Base-by-base conservation (phyloP, 2,888 invertebrate species). In the Galerucella nymphaeae region DNA sequence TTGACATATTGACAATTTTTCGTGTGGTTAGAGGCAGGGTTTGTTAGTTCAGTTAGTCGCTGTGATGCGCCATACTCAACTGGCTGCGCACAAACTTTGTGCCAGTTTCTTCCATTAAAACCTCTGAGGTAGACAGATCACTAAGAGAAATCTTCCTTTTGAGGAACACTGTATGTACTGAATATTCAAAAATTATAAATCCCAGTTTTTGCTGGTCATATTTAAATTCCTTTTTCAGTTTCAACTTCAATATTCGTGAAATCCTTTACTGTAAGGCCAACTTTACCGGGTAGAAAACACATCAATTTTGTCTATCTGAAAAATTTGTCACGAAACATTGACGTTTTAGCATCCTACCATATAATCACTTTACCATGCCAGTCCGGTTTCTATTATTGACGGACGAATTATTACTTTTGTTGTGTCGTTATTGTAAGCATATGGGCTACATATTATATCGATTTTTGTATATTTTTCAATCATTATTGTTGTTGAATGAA, bases 321-420 rank as follows among this genome's bases (percentile, higher is more conserved):
- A 69, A 73, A 70, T 70, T 61, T 73, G 70, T 73, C 70, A 70
- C 69, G 66, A 62, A 70, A 73, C 50, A 57, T 4, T 66, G 69
- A 70, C 59, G 50, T 50, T 50, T 63, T 62, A 66, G 66, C 69
- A 70, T 66, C 73, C 73, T 59, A 67, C 67, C 59, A 59, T 67
- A 48, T 59, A 67, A 59, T 67, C 59, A 59, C 48, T 42, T 67
- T 67, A 59, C 45, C 30, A 48, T 48, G 20, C 67, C n/a, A 48
- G n/a, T 48, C 58, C 23, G 58, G 30, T 38, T 59, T 67, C 45
- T 41, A 59, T 67, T 41, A 59, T 67, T 67, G 59, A 67, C 45
- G 50, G 58, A 67, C 59, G 45, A 67, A 67, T 58, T 67, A 67
- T 59, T 67, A 67, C 59, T 59, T 67, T 58, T 67, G 59, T 67